These are phyloP conservation scores for Antennarius striatus DNA, from an alignment of 2,113 vertebrate species.

Conservation along the genomic window DNA sequence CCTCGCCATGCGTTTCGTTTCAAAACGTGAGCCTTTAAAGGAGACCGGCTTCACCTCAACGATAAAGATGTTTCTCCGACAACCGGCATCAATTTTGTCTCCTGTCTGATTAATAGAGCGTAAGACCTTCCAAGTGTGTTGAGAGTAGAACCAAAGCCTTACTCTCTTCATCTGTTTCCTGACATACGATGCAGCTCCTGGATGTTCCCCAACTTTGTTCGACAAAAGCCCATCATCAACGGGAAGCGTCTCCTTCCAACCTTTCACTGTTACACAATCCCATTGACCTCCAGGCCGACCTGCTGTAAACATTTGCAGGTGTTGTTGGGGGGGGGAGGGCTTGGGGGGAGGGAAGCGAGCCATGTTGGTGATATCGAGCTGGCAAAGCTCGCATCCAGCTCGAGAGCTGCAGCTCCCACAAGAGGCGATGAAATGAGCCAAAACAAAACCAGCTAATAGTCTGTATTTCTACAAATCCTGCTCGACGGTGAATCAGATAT, in stretches of 20 bases:
- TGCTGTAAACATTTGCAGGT: conserved; percentile 50
- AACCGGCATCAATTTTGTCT: no score
- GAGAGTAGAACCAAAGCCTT: background rate
- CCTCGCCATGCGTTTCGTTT: no score
- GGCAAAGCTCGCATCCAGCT: conserved; percentile 36
- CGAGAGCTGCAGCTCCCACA: conserved; percentile 38
- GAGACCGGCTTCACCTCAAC: no score
- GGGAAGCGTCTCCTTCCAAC: conserved; percentile 18
- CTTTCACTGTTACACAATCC: conserved; percentile 5
- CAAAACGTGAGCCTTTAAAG: no score
- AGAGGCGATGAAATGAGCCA: conserved; percentile 58
- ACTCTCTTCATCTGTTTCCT: conserved; percentile 31
- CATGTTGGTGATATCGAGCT: conserved; percentile 29
- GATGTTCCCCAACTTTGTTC: conserved; percentile 39
- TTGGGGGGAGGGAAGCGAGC: background rate
- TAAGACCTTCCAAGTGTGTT: no score
- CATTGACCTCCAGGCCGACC: conserved; percentile 43
- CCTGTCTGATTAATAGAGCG: no score
- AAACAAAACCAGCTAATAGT: conserved; percentile 68
- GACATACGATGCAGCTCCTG: conserved; percentile 7
- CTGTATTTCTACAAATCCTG: conserved; percentile 64
- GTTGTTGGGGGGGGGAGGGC: conserved; percentile 5
- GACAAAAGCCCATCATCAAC: conserved; percentile 24
- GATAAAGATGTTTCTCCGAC: no score
- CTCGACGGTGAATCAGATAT: conserved; percentile 62